Evolutionary conservation across 2,888 invertebrate species (phyloP), one percentile per base, ranked within the genome.

Genomic region (Phragmatobia fuliginosa): DNA sequence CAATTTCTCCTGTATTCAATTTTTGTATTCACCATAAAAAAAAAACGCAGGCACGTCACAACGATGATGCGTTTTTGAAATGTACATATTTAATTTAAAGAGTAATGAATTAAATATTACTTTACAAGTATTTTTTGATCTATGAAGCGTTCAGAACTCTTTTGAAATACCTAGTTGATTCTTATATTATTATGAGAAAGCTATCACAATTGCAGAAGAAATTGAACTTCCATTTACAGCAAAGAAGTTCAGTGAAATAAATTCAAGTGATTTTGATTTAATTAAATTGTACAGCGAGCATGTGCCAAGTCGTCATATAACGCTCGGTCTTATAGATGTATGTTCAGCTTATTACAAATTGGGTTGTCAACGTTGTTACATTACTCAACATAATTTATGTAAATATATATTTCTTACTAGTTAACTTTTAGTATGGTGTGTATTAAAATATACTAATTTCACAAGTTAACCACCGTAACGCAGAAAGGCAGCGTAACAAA

Each of bases 321-420:
- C 65, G 67, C 66, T 60, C 60, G 71, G 33, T 70, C 70, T 60
- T 78, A 36, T 78, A 76, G 80, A 28, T 76, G 60, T 75, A 72
- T 62, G 58, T 77, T 67, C 74, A 69, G 70, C 78, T 73, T 79
- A 73, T 74, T 73, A 65, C 45, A 71, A 75, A 75, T 76, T 78
- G 74, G 82, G 75, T 81, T 77, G 32, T 70, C 71, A 67, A 45
- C 28, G 58, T 63, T 70, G 32, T 52, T 61, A 52, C 7, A 31
- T 32, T 21, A 38, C 18, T 45, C 14, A 64, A 52, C 45, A 49
- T 49, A 60, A 41, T 41, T 36, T 5, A 18, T 73, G 73, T 76
- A 76, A 32, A 16, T 68, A 70, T n/a, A 32, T 63, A 69, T 60
- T 63, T 62, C 60, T 62, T 66, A 63, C 72, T 52, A 16, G 74